A percentile compares a stretch with the other conserved stretches of the same genome.
These are phyloP conservation scores for Australoheros facetus DNA, from an alignment of 2,797 vertebrate genomes.

Conservation along the genomic window DNA sequence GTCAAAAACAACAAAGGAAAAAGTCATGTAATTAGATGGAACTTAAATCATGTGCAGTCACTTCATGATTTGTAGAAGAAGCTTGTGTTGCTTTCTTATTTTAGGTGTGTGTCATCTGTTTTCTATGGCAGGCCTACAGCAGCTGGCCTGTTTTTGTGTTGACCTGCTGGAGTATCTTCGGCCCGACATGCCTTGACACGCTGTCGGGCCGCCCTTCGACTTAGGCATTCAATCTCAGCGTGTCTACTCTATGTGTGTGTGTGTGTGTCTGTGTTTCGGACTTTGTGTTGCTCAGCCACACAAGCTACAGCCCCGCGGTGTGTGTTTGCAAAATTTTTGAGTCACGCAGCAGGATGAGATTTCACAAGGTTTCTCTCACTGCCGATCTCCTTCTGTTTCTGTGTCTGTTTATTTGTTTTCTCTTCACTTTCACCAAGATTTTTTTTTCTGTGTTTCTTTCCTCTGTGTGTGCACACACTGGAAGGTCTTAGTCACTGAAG, in stretches of 20 bases:
- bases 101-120: not conserved
- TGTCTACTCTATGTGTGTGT: conserved; percentile 22
- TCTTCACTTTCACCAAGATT: conserved; percentile 6
- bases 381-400: not conserved
- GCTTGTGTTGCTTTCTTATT: not conserved
- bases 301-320: conserved; percentile 25
- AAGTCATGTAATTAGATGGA: conserved; percentile 7
- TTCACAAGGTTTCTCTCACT: conserved; percentile 7
- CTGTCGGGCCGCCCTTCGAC: conserved; percentile 47
- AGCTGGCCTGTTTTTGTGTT: conserved; percentile 41
- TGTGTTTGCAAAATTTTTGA: conserved; percentile 53
- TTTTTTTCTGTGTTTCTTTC: not conserved
- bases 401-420: not conserved
- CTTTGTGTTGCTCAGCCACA: conserved; percentile 30
- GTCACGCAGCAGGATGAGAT: conserved; percentile 27
- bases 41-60: conserved; percentile 7
- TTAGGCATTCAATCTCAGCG: conserved; percentile 29
- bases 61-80: not conserved
- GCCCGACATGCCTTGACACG: conserved; percentile 58
- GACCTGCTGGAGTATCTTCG: conserved; percentile 23
- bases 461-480: not conserved
- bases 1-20: not conserved
- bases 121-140: not conserved
- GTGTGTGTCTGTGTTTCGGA: conserved; percentile 48
- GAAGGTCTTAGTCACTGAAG: conserved; percentile 43